Percentiles rank a stretch among this genome's conserved stretches.
Evolutionary conservation across 1,140 invertebrate genomes (phyloP).

Genomic region (Bathynomus jamesi): DNA sequence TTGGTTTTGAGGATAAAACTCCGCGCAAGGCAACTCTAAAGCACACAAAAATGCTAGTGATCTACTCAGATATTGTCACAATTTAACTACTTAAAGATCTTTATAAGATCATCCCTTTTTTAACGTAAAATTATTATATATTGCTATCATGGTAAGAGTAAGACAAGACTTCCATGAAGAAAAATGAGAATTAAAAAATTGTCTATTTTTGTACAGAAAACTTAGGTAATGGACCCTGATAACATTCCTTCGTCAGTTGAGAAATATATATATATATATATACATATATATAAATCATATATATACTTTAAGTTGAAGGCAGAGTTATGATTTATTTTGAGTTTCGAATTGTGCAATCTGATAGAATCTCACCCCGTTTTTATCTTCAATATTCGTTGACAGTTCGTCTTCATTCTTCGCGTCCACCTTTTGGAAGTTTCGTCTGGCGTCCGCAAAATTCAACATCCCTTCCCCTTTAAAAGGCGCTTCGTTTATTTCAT

Average conservation of each 20-base stretch:
- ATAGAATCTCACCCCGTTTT: constrained; percentile 13
- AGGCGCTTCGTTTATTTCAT: too few species aligned
- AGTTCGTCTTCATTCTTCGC: too few species aligned
- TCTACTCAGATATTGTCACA: not conserved
- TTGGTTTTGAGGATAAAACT: too few species aligned
- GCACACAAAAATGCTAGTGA: too few species aligned
- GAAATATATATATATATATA: constrained; percentile 11
- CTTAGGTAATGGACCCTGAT: constrained; percentile 37
- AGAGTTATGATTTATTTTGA: constrained; percentile 27
- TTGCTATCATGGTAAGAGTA: constrained; percentile 32
- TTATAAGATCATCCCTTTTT: not conserved
- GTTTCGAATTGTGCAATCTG: constrained; percentile 21
- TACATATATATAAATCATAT: constrained; percentile 26
- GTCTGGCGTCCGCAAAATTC: too few species aligned
- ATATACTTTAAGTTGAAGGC: constrained; percentile 35
- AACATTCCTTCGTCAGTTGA: constrained; percentile 35
- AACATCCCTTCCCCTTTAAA: too few species aligned
- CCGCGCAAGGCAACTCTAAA: too few species aligned
- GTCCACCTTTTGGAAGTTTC: too few species aligned
- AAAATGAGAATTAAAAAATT: constrained; percentile 35
- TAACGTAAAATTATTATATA: constrained; percentile 5
- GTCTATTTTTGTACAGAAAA: constrained; percentile 39
- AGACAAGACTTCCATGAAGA: constrained; percentile 37
- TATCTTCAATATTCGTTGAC: too few species aligned
- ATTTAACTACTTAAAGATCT: not conserved